These are phyloP conservation scores for Loxodonta africana DNA, from an alignment of 2,113 vertebrate genomes.

Conservation along the genomic window DNA sequence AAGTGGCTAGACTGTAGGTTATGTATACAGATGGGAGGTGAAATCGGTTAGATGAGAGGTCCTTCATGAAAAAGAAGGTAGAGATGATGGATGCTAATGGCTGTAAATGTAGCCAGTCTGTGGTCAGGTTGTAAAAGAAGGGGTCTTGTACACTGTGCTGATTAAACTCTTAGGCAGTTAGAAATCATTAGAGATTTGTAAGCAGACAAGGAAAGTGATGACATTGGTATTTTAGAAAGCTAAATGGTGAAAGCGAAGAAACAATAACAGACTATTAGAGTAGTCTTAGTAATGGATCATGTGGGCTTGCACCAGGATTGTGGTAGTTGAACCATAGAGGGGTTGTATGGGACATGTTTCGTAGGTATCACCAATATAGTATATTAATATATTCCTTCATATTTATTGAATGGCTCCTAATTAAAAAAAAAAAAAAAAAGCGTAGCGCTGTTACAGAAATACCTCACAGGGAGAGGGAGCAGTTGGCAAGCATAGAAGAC, in stretches of 20 bases:
- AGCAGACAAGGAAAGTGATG: neutral
- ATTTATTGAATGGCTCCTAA: neutral
- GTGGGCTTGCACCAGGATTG: neutral
- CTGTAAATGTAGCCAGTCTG: neutral
- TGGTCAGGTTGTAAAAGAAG: neutral
- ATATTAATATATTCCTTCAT: neutral
- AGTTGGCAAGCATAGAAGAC: no score
- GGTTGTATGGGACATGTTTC: neutral
- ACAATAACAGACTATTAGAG: neutral
- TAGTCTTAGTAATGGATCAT: neutral
- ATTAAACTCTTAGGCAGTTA: neutral
- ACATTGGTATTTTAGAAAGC: neutral
- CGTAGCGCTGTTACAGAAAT: no score
- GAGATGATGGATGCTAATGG: neutral
- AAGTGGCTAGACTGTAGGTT: neutral
- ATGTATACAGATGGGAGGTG: neutral
- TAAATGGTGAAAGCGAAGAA: conserved; percentile 23
- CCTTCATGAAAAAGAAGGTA: neutral
- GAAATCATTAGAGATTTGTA: conserved; percentile 32
- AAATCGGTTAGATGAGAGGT: neutral
- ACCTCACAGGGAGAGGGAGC: no score
- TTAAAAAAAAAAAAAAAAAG: no score
- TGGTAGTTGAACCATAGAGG: neutral
- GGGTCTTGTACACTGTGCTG: neutral
- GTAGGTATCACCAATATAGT: neutral